Evolutionary conservation across 2,113 vertebrate genomes (phyloP), one percentile per base, ranked within the genome.

Genomic region (Tangachromis dhanisi): DNA sequence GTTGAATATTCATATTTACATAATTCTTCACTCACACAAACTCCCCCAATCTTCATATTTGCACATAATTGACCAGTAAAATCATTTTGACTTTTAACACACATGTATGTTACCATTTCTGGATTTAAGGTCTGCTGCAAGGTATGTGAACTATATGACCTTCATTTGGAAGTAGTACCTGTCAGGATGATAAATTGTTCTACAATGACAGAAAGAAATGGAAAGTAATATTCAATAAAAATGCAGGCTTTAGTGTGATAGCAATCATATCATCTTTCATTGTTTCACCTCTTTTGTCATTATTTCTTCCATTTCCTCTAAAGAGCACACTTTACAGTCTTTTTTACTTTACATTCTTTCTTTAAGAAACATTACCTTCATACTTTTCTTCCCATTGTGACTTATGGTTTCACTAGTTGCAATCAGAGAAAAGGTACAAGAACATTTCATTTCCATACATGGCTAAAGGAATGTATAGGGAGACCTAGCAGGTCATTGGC

Each of bases 181-280:
- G 89, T 90, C 87, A 1, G 11, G n/a, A 71, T 90, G 91, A 95
- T 91, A 21, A 84, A 93, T 92, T 81, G 90, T 71, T 63, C 83
- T 83, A 35, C 26, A 40, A 83, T 76, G 78, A 63, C 80, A 83
- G 24, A 87, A 80, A 61, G 54, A 92, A 92, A 90, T 83, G 14
- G 81, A 66, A 54, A 81, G 82, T 90, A 92, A 95, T 91, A 85
- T 87, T 92, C 89, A 90, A 93, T 93, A 90, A 91, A 94, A 92
- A 90, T 93, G 91, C 89, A 86, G 55, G 83, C 83, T 89, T 80
- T 83, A 63, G 84, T 35, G 55, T 85, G 82, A 71, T 10, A 76
- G 40, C 55, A 31, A 6, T 85, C 73, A 42, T 83, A 45, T 81
- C 85, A 84, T 78, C 61, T 71, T 26, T 54, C 68, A 9, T 49